phyloP scores from a whole-genome alignment of 2,888 invertebrate species.

The Xanthia icteritia region DNA sequence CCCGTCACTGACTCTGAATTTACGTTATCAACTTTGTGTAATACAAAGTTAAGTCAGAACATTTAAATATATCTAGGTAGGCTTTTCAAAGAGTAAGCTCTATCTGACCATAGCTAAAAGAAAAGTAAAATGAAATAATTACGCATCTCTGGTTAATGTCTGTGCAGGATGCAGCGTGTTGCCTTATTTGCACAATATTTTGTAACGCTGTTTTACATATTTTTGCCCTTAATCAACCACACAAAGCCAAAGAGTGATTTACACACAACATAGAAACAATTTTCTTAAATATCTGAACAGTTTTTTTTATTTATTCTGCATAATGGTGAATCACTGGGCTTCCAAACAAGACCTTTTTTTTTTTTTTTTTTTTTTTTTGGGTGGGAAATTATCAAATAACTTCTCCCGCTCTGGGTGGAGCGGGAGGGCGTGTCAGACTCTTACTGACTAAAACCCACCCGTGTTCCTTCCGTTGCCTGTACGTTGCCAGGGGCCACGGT shows the following conservation, averaged over 20 bases:
- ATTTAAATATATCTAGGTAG: neutral
- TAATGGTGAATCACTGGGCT: constrained; percentile 1
- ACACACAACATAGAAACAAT: neutral
- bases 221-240: neutral
- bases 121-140: neutral
- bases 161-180: neutral
- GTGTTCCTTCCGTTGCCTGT: too few species aligned
- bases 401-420: too few species aligned
- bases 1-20: neutral
- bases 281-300: neutral
- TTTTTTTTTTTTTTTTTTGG: too few species aligned
- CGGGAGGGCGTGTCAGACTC: too few species aligned
- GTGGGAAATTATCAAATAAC: too few species aligned
- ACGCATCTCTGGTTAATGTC: neutral
- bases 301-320: neutral
- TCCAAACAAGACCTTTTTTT: constrained; percentile 32
- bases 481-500: too few species aligned
- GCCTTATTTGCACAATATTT: neutral
- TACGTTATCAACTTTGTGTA: neutral
- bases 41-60: neutral
- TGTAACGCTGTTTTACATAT: neutral
- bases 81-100: neutral
- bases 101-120: neutral
- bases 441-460: too few species aligned
- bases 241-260: neutral